Base-by-base conservation (phyloP, 2,113 vertebrate species). In the Ceuthmochares aereus region DNA sequence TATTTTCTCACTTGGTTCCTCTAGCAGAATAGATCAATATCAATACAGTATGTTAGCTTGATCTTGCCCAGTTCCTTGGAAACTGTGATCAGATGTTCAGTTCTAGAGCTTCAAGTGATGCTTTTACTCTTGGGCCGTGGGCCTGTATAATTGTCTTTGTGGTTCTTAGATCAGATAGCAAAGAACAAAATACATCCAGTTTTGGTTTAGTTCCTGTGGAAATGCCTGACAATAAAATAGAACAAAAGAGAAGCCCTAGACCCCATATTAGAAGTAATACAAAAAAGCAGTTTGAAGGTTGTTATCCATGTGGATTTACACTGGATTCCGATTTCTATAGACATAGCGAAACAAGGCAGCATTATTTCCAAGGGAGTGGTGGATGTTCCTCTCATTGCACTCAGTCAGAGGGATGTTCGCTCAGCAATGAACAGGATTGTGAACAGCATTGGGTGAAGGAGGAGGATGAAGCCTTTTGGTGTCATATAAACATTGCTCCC, bases 331-430 rank as follows among this genome's bases (percentile, higher is more conserved):
- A 83, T 88, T 87, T 93, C 49, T 69, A 27, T 62, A 80, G 84
- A 42, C 10, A 62, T 27, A 37, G 36, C 43, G 20, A 68, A 84
- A 80, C 82, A 55, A 5, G 1, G 22, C 72, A 40, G 7, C 9
- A 43, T 70, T 51, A n/a, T 81, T 94, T 87, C 49, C 36, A 62
- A 42, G 42, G 37, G 27, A 58, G 26, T 0, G 2, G 49, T 4
- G 67, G 66, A 5, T 66, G 36, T 92, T 74, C 36, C 51, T 76
- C 32, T 79, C 30, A 9, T 1, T 81, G 51, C 43, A 49, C 12
- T 34, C 34, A 79, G 21, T 30, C 52, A 74, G 34, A 78, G 32
- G n/a, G 42, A 21, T 1, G 0, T 54, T 3, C 0, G 21, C n/a
- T 60, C 6, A 4, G 21, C 21, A 80, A 14, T 27, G 26, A 69